phyloP scores from a whole-genome alignment of 2,797 vertebrate species.

The Tenualosa ilisha region DNA sequence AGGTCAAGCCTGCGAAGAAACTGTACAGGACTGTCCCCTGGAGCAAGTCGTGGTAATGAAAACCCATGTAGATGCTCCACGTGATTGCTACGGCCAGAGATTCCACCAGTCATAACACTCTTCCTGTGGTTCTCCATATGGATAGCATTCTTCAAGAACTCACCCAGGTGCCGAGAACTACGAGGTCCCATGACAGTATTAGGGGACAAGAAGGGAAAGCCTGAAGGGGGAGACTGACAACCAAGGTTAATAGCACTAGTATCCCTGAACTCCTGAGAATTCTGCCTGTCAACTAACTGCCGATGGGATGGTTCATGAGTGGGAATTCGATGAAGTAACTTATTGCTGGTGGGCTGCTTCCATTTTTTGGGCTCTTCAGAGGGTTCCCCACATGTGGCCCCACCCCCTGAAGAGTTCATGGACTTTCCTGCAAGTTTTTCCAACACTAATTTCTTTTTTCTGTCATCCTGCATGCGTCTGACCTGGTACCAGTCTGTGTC shows the following conservation, averaged over 20 bases:
- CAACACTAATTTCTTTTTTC: slow-evolving; percentile 85
- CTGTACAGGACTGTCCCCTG: slow-evolving; percentile 85
- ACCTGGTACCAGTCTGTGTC: slow-evolving; percentile 99
- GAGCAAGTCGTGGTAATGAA: slow-evolving; percentile 76
- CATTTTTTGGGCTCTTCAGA: slow-evolving; percentile 88
- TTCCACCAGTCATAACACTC: slow-evolving; percentile 76
- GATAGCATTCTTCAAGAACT: slow-evolving; percentile 93
- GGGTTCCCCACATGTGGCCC: slow-evolving; percentile 64
- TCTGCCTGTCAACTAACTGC: slow-evolving; percentile 91
- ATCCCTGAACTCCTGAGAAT: slow-evolving; percentile 79
- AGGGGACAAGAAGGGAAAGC: slow-evolving; percentile 87
- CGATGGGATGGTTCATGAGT: slow-evolving; percentile 87
- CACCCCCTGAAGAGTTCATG: slow-evolving; percentile 46
- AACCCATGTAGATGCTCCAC: slow-evolving; percentile 66
- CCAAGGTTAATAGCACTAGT: slow-evolving; percentile 76
- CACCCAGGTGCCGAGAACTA: slow-evolving; percentile 90
- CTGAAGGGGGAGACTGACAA: slow-evolving; percentile 86
- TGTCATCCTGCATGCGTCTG: slow-evolving; percentile 91
- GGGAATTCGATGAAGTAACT: slow-evolving; percentile 79
- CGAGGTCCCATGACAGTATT: slow-evolving; percentile 79
- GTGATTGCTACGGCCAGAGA: slow-evolving; percentile 67
- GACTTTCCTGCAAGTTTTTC: slow-evolving; percentile 82
- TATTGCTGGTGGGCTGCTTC: slow-evolving; percentile 71
- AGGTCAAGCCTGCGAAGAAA: slow-evolving; percentile 96
- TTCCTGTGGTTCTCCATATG: slow-evolving; percentile 92